phyloP scores from a whole-genome alignment of 2,797 vertebrate species.

The Periophthalmus magnuspinnatus region DNA sequence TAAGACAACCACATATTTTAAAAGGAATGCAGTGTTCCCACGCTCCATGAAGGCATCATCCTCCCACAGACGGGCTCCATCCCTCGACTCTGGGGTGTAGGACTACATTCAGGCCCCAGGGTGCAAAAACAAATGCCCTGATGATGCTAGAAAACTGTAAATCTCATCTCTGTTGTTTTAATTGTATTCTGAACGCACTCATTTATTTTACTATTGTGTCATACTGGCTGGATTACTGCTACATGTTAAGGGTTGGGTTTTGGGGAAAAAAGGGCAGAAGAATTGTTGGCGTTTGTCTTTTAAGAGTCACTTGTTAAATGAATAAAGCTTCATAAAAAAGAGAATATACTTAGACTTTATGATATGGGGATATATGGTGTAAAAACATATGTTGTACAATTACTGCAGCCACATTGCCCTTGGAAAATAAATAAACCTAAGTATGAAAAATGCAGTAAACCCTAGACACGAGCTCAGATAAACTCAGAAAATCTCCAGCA shows the following conservation, averaged over 20 bases:
- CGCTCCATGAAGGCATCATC: slow-evolving; percentile 16
- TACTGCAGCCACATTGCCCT: not conserved
- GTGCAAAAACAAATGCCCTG: no score
- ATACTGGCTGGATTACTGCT: no score
- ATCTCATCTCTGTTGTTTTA: not conserved
- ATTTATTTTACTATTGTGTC: not conserved
- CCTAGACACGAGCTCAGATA: no score
- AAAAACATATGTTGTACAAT: not conserved
- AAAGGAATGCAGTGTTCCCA: slow-evolving; percentile 29
- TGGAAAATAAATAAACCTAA: not conserved
- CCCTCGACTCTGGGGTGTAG: slow-evolving; percentile 16
- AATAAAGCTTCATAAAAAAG: not conserved
- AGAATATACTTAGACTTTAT: not conserved
- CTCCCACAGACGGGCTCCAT: slow-evolving; percentile 43
- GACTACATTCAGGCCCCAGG: no score
- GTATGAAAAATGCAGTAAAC: not conserved
- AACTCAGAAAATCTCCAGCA: no score
- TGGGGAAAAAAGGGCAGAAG: not conserved
- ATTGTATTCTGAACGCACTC: not conserved
- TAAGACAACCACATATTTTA: slow-evolving; percentile 19
- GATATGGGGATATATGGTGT: not conserved
- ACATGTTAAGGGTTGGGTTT: no score
- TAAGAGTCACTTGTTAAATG: not conserved
- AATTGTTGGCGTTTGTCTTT: not conserved
- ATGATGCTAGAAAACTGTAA: slow-evolving; percentile 10